These are phyloP conservation scores for Salvelinus sp. DNA, from an alignment of 2,113 vertebrate genomes.

Conservation along the genomic window DNA sequence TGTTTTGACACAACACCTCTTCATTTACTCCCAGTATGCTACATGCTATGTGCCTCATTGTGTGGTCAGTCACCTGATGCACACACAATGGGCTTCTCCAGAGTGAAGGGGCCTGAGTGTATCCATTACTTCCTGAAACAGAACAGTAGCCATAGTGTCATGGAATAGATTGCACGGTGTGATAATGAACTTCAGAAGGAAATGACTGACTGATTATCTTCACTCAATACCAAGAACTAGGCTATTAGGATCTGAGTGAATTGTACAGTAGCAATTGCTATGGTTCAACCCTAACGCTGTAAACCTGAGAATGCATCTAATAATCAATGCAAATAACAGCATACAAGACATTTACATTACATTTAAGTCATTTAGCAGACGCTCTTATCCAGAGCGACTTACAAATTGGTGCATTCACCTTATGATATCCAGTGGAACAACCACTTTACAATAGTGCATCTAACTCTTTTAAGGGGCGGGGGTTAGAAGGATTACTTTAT, in stretches of 20 bases:
- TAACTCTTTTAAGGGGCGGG: no score
- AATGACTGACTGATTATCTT: no score
- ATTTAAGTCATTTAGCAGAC: no score
- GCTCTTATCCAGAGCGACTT: no score
- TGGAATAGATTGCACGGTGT: not conserved
- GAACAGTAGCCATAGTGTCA: not conserved
- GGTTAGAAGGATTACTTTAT: no score
- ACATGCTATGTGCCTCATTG: not conserved
- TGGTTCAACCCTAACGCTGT: not conserved
- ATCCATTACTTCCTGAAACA: constrained; percentile 7
- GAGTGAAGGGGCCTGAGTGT: not conserved
- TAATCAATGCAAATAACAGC: no score
- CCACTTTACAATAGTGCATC: no score
- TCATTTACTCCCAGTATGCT: not conserved
- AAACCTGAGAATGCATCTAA: no score
- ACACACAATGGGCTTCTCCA: constrained; percentile 1
- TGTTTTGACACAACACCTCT: constrained; percentile 1
- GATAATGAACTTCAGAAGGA: not conserved
- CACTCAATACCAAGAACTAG: not conserved
- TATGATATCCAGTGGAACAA: no score
- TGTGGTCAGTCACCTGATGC: not conserved
- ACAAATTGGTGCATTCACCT: no score
- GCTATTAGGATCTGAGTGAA: not conserved
- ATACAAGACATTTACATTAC: no score
- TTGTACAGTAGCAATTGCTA: not conserved